Evolutionary conservation across 2,888 invertebrate genomes (phyloP), one percentile per base, ranked within the genome.

Genomic region (Dermolepida albohirtum): DNA sequence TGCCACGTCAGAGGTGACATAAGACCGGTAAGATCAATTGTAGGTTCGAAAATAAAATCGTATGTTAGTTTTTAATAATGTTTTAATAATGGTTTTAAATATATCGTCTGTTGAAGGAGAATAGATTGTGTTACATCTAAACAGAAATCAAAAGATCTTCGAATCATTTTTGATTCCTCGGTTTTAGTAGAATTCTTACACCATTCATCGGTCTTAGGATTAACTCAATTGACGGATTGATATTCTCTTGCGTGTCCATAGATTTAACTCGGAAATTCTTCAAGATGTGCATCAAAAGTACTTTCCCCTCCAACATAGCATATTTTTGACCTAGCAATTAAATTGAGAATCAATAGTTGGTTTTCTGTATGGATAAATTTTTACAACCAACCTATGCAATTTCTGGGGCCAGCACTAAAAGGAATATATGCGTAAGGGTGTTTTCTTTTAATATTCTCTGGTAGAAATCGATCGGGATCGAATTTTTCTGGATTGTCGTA

Each of bases 361-460:
- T 7, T 14, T 6, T 4, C 1, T 14, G 6, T 44, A n/a, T n/a
- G 5, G n/a, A 17, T 2, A 52, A 16, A 57, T 8, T 12, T 57
- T 5, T 57, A 16, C 39, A 17, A 6, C 5, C 14, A 17, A 87
- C 87, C 91, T 22, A 91, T 90, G 79, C 91, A 91, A 72, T 90
- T 90, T 71, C 91, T 87, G 91, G 92, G 49, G 5, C 67, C 67
- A 2, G 67, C 67, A n/a, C 67, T 67, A 14, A 67, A 67, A 5
- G 67, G 67, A n/a, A 91, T 88, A 76, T 87, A 91, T 73, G 90
- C 89, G 78, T 91, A 92, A 76, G 90, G 91, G 73, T 91, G 91
- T 54, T 91, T 85, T 68, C 88, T 88, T 47, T 88, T 87, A 14
- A 89, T 88, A 67, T 88, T 89, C 74, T 91, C 90, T 0, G 91